These are phyloP conservation scores for Festucalex cinctus DNA, from an alignment of 2,113 vertebrate genomes.

Conservation along the genomic window DNA sequence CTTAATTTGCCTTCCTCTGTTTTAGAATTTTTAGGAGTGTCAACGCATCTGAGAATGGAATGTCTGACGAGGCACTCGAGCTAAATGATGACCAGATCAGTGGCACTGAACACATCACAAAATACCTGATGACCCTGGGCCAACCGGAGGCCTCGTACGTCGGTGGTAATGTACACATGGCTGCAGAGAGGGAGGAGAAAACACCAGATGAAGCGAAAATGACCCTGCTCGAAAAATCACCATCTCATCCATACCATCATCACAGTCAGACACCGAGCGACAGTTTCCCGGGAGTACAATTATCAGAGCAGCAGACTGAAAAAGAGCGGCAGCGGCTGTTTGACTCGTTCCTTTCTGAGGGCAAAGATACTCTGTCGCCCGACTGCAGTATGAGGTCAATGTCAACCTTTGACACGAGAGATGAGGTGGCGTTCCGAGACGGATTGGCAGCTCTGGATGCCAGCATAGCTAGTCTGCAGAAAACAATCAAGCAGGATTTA, in stretches of 20 bases:
- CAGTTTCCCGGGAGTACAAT: background rate
- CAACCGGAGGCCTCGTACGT: background rate
- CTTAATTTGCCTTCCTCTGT: background rate
- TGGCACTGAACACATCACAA: conserved; percentile 22
- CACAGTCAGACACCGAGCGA: background rate
- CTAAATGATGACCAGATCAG: background rate
- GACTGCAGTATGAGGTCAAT: conserved; percentile 79
- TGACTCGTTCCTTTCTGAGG: conserved; percentile 57
- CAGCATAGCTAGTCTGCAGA: conserved; percentile 86
- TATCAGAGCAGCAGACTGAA: conserved; percentile 6
- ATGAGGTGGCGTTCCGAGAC: conserved; percentile 84
- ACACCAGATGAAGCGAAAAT: conserved; percentile 21
- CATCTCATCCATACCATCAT: background rate
- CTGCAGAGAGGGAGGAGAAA: conserved; percentile 2
- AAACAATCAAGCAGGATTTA: conserved; percentile 75
- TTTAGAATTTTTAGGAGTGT: conserved; percentile 27
- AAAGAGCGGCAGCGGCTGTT: conserved; percentile 14
- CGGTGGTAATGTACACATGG: background rate
- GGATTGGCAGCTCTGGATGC: conserved; percentile 88
- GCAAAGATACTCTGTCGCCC: conserved; percentile 72
- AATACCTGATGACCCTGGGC: conserved; percentile 45
- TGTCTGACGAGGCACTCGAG: background rate
- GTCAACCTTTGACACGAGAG: conserved; percentile 83
- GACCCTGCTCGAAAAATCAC: background rate
- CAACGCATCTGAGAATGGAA: background rate